Base-by-base conservation (phyloP, 2,113 vertebrate genomes). In the Etia nguti region DNA sequence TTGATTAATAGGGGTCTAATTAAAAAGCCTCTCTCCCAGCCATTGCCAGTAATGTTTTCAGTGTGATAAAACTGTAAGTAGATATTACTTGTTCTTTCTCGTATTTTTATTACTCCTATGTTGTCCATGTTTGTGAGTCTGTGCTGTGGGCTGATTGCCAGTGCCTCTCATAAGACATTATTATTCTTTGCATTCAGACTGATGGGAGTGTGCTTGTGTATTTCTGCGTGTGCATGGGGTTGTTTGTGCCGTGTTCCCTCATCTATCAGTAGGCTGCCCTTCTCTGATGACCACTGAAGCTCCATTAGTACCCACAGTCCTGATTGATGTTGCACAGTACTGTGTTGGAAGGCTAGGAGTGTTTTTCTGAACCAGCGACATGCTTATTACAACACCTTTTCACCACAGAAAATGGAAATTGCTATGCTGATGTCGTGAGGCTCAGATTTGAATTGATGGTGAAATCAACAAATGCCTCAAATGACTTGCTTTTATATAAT, bases 261-360 rank as follows among this genome's bases (percentile, higher is more conserved):
- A 95, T 95, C 86, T 92, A 86, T 95, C 94, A 93, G 90, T 59
- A 18, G 79, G 82, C 89, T 86, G 90, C 90, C 93, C 91, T 91
- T 90, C 92, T 94, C 86, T 89, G 86, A 95, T 93, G 92, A 93
- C 90, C 88, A 92, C 84, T 88, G 92, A 93, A 92, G 89, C 92
- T 91, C 92, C 90, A 94, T 95, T 95, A 94, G 92, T 84, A 89
- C 80, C 91, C 88, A 84, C 89, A 68, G 85, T 75, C 83, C 88
- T 95, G 95, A 95, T 93, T 94, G 91, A 95, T 94, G 93, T 89
- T 70, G 88, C 90, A 77, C 90, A 75, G 75, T 54, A 86, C 79
- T 59, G 80, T 85, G 84, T 84, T 75, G 52, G 89, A 94, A 93
- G 88, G 90, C 84, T 65, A 24, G 52, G 82, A 92, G 88, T 94